Evolutionary conservation across 2,797 vertebrate species (phyloP).

Genomic region (Hippoglossus hippoglossus): DNA sequence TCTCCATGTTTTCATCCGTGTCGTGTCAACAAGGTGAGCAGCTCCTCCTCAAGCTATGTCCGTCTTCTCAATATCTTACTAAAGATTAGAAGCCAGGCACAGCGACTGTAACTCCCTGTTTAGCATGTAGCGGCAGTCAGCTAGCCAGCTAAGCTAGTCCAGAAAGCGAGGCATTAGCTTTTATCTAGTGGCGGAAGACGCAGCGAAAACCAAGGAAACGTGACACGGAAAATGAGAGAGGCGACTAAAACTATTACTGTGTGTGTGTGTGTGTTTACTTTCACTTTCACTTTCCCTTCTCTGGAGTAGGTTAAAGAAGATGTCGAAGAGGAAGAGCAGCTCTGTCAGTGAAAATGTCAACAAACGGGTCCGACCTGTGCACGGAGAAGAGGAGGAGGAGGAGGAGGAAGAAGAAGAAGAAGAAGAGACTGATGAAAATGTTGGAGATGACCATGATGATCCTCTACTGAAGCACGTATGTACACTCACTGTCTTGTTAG

Average conservation of each 20-base stretch:
- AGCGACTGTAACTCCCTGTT: not conserved
- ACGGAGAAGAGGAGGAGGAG: constrained; percentile 48
- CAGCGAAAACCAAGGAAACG: not conserved
- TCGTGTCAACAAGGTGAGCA: constrained; percentile 9
- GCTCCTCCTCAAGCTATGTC: not conserved
- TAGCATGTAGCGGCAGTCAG: constrained; percentile 26
- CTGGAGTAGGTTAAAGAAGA: constrained; percentile 24
- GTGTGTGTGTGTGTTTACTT: no score
- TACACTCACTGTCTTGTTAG: not conserved
- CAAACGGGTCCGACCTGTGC: constrained; percentile 62
- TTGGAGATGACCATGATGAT: constrained; percentile 24
- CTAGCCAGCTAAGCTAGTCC: constrained; percentile 45
- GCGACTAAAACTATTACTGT: no score
- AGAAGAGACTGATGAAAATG: constrained; percentile 1
- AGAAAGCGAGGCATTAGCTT: not conserved
- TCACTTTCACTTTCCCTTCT: constrained; percentile 39
- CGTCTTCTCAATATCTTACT: not conserved
- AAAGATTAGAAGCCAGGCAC: not conserved
- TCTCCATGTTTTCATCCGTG: not conserved
- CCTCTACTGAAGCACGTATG: constrained; percentile 40
- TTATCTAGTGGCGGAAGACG: not conserved
- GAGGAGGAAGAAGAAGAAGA: no score
- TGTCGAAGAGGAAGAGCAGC: constrained; percentile 81
- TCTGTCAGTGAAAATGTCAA: constrained; percentile 23
- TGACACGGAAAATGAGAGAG: not conserved